A percentile compares a stretch with the other conserved stretches of the same genome.
phyloP scores from a whole-genome alignment of 2,797 vertebrate genomes.

The Odontamblyopus lacepedii region DNA sequence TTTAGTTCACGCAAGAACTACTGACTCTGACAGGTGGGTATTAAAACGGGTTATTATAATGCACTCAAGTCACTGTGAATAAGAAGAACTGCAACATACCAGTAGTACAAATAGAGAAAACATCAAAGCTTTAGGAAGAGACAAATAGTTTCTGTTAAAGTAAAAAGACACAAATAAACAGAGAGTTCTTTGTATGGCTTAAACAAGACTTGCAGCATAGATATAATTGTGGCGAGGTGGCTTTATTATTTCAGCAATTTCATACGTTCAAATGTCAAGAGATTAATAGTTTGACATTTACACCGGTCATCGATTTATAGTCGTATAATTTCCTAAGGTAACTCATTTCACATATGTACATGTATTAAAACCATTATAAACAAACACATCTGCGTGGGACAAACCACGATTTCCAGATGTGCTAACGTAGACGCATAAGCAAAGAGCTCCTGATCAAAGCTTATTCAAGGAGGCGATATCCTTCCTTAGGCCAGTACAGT shows the following conservation, averaged over 20 bases:
- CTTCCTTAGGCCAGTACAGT: constrained; percentile 65
- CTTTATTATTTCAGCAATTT: background rate
- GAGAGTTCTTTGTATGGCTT: constrained; percentile 2
- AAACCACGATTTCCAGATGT: constrained; percentile 1
- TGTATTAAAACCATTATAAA: background rate
- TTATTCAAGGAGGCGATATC: constrained; percentile 46
- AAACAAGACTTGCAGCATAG: constrained; percentile 16
- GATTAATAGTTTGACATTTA: constrained; percentile 1
- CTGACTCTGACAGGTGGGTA: background rate
- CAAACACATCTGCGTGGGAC: constrained; percentile 14
- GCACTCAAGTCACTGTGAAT: background rate
- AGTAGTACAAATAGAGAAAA: constrained; percentile 3
- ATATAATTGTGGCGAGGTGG: constrained; percentile 13
- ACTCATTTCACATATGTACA: background rate
- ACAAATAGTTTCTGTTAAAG: constrained; percentile 7
- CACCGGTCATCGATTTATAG: background rate
- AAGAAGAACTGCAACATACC: background rate
- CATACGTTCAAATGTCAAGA: background rate
- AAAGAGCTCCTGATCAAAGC: constrained; percentile 41
- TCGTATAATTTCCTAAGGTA: background rate
- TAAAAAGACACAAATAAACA: background rate
- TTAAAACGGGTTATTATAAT: background rate
- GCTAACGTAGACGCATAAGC: constrained; percentile 34
- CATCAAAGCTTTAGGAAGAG: constrained; percentile 2
- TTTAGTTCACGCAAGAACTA: background rate